Base-by-base conservation (phyloP, 2,888 invertebrate species). In the Cryptus armator region DNA sequence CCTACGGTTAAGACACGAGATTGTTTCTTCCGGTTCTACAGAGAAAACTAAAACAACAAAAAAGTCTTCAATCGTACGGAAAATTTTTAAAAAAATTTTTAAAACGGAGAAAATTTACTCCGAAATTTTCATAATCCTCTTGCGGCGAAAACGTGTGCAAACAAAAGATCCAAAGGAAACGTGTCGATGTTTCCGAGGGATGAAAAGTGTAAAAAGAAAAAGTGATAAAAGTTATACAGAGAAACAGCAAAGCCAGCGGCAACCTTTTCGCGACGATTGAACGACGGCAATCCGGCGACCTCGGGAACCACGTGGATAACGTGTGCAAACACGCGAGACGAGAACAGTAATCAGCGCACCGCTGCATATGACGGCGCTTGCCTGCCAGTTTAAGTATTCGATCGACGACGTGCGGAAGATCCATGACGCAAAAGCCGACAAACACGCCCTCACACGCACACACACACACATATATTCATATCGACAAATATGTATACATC, bases 311-410 rank as follows among this genome's bases (percentile, higher is more conserved):
- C 67, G 43, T 67, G 56, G 46, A 75, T 14, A 46, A 14, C 10
- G 44, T 48, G 48, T 64, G 12, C 16, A 64, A 32, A 64, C 9
- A 62, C 16, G 44, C 64, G 46, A 32, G 59, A 71, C 14, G 62
- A 59, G 67, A 56, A 78, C 44, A 24, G 76, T 43, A 56, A 77
- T 56, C 24, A 29, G 46, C 14, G 76, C 76, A 53, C 29, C 62
- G 44, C n/a, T 64, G 66, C 53, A 48, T 66, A 32, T 66, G 64
- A 62, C 59, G 59, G 29, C 14, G 37, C 37, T 37, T 62, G 32
- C 29, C 59, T 62, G 29, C 29, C 32, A n/a, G 59, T 62, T 32
- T 62, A 29, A 10, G 59, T 7, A 62, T 62, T 62, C 29, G 59
- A 62, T 32, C 53, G 14, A 14, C 48, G 12, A 14, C n/a, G 48